phyloP scores from a whole-genome alignment of 2,888 invertebrate species.

The Drosophila peninsularis region DNA sequence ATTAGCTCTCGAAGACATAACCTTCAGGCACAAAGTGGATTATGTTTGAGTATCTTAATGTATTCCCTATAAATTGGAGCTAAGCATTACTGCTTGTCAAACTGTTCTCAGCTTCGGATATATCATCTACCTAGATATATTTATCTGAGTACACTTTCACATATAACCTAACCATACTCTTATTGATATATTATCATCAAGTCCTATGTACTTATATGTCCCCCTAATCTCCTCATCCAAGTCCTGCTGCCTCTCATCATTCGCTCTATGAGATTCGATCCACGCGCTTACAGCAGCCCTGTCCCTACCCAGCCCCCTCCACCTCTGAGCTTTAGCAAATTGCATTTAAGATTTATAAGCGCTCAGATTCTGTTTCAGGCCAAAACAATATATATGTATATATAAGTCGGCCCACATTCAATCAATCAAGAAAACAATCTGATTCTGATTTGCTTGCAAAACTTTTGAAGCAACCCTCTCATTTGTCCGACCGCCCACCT shows the following conservation, averaged over 20 bases:
- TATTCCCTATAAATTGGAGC: not conserved
- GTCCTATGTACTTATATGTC: not conserved
- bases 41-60: not conserved
- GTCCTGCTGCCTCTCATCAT: not conserved
- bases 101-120: too few species aligned
- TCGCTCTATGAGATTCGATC: not conserved
- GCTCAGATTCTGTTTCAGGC: not conserved
- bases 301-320: not conserved
- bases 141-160: too few species aligned
- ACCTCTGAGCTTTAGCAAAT: constrained; percentile 47
- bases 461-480: constrained; percentile 39
- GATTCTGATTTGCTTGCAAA: constrained; percentile 23
- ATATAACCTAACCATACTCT: not conserved
- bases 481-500: not conserved
- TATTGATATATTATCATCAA: not conserved
- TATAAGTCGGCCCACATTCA: constrained; percentile 28
- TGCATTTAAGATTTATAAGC: constrained; percentile 72
- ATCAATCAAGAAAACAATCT: constrained; percentile 37
- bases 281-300: not conserved
- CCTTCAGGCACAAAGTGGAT: not conserved
- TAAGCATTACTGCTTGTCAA: too few species aligned
- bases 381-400: constrained; percentile 9
- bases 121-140: too few species aligned
- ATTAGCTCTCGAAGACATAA: not conserved
- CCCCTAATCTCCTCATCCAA: too few species aligned